Evolutionary conservation across 2,888 invertebrate species (phyloP).

Genomic region (Scrobipalpa atriplicella): DNA sequence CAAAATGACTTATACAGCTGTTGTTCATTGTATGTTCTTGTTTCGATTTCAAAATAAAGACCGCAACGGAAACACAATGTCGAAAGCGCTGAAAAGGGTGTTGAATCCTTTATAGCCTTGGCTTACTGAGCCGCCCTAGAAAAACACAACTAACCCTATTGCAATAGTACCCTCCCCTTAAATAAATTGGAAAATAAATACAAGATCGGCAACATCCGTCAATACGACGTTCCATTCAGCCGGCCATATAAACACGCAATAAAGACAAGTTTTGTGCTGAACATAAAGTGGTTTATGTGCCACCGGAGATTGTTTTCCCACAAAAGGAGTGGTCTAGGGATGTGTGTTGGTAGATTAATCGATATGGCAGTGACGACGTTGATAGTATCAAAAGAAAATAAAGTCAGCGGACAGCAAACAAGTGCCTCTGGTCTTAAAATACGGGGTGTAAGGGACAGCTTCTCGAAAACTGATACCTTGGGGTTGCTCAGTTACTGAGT

Average conservation of each 20-base stretch:
- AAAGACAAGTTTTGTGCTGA: conserved; percentile 73
- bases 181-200: conserved; percentile 45
- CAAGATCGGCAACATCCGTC: conserved; percentile 55
- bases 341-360: not conserved
- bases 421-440: no score
- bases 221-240: conserved; percentile 53
- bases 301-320: conserved; percentile 52
- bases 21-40: no score
- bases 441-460: no score
- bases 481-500: no score
- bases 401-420: no score
- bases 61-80: no score
- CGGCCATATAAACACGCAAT: conserved; percentile 70
- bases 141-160: not conserved
- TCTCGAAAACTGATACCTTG: no score
- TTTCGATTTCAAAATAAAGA: no score
- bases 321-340: conserved; percentile 30
- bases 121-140: not conserved
- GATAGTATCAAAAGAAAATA: not conserved
- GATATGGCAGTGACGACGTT: not conserved
- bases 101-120: no score
- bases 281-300: conserved; percentile 67
- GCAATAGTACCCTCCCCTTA: conserved; percentile 36
- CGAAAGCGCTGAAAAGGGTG: no score
- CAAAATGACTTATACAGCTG: no score